These are phyloP conservation scores for Poeciliopsis presidionis DNA, from an alignment of 2,797 vertebrate species.

Conservation along the genomic window DNA sequence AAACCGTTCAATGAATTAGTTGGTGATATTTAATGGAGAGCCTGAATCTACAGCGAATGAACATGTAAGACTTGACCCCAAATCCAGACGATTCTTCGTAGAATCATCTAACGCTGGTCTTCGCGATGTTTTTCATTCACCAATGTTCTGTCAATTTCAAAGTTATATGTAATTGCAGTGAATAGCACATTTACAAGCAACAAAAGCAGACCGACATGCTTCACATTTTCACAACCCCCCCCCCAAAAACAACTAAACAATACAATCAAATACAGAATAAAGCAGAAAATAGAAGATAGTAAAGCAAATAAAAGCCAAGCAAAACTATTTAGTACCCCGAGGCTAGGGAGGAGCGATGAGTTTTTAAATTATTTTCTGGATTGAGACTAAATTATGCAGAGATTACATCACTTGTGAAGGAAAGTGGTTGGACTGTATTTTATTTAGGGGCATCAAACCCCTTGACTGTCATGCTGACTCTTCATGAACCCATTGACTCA, in stretches of 20 bases:
- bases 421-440: neutral
- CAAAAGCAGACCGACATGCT: neutral
- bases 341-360: neutral
- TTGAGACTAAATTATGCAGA: neutral
- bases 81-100: neutral
- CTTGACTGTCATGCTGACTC: too few species aligned
- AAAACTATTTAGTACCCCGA: neutral
- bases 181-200: neutral
- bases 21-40: neutral
- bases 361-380: neutral
- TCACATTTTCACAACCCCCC: neutral
- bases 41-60: neutral
- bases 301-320: neutral
- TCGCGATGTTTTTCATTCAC: neutral
- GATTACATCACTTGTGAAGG: neutral
- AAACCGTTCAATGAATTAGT: neutral
- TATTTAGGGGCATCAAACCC: neutral
- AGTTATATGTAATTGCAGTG: neutral
- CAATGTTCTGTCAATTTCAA: neutral
- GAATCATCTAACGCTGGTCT: neutral
- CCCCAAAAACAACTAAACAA: neutral
- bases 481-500: too few species aligned
- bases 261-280: neutral
- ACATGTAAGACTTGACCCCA: neutral
- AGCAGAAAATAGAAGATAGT: neutral